These are phyloP conservation scores for Tipula confusa DNA, from an alignment of 2,888 invertebrate genomes.

Conservation along the genomic window DNA sequence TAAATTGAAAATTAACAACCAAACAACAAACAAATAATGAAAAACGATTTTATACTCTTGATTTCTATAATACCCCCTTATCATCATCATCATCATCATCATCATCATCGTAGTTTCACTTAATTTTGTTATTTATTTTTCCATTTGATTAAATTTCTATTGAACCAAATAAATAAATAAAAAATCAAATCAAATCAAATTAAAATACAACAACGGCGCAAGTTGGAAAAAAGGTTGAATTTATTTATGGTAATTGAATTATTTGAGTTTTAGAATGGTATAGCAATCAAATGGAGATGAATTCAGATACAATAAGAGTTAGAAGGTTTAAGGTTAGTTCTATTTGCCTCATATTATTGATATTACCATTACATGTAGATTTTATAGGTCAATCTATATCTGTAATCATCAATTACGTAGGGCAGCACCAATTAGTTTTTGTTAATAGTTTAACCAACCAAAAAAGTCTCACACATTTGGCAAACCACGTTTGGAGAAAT, in stretches of 20 bases:
- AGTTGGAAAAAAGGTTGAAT: conserved; percentile 5
- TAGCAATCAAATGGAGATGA: not conserved
- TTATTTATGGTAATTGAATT: not conserved
- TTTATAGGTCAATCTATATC: no score
- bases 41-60: not conserved
- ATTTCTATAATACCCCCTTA: not conserved
- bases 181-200: not conserved
- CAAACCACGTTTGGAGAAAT: no score
- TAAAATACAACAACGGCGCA: not conserved
- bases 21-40: not conserved
- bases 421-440: no score
- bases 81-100: not conserved
- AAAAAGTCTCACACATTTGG: no score
- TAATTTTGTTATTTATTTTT: conserved; percentile 25
- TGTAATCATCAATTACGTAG: no score
- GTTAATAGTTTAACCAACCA: no score
- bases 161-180: conserved; percentile 14
- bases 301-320: no score
- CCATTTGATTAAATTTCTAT: conserved; percentile 4
- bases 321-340: no score
- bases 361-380: no score
- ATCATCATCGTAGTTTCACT: not conserved
- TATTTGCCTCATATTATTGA: no score
- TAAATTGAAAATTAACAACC: not conserved
- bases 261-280: not conserved